Percentiles rank a stretch among this genome's conserved stretches.
Conservation (phyloP, 2,888 invertebrate genomes). For the Hyposoter dolosus region DNA sequence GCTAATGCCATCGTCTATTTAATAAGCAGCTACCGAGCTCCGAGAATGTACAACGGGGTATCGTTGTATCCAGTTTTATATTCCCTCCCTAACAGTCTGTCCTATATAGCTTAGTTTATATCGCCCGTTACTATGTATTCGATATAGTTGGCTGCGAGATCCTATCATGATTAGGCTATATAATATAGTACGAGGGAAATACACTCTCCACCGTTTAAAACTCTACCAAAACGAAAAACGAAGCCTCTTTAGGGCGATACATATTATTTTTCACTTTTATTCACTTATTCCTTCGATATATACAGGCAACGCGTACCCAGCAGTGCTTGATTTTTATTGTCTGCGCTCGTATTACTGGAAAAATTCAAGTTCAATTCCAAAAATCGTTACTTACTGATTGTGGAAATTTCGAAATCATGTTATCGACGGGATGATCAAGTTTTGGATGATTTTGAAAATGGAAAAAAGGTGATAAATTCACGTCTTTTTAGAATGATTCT, state of each 20-base stretch:
- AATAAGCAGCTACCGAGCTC: constrained; percentile 72
- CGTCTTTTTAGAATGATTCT: background rate
- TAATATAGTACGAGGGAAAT: constrained; percentile 5
- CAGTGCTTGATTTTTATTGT: background rate
- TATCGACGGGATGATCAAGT: background rate
- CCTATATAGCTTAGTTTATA: constrained; percentile 30
- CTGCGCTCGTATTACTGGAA: background rate
- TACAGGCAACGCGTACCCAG: background rate
- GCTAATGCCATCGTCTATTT: constrained; percentile 74
- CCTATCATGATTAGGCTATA: constrained; percentile 33
- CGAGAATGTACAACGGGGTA: constrained; percentile 69
- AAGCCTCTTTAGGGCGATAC: background rate
- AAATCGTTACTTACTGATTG: too few species aligned
- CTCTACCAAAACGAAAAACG: constrained; percentile 3
- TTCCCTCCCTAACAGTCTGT: constrained; percentile 32
- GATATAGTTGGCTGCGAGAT: constrained; percentile 8
- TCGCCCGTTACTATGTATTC: constrained; percentile 23
- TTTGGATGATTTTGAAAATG: background rate
- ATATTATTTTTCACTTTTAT: constrained; percentile 13
- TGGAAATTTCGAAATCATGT: background rate
- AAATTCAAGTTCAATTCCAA: background rate
- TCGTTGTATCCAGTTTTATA: constrained; percentile 48
- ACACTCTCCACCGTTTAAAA: constrained; percentile 9
- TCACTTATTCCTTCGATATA: constrained; percentile 12
- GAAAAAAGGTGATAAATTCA: background rate